A percentile compares a stretch with the other conserved stretches of the same genome.
Evolutionary conservation across 2,113 vertebrate species (phyloP).

Genomic region (Pituophis catenifer): DNA sequence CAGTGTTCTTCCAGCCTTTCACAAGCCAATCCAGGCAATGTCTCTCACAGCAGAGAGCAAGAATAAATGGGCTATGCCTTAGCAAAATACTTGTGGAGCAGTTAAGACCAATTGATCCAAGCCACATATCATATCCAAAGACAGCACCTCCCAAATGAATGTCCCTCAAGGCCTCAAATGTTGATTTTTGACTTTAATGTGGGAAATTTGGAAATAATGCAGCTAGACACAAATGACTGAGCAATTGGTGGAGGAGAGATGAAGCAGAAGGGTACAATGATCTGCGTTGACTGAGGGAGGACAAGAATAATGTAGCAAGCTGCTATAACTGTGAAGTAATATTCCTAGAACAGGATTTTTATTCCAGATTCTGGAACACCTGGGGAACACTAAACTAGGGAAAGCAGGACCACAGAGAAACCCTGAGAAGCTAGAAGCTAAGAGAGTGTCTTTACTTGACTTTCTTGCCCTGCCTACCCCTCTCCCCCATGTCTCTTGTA

Average conservation of each 20-base stretch:
- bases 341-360: neutral
- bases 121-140: neutral
- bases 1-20: neutral
- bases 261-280: neutral
- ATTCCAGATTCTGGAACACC: neutral
- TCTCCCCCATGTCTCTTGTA: neutral
- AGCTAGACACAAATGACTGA: neutral
- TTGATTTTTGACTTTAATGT: neutral
- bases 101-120: neutral
- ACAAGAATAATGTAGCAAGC: neutral
- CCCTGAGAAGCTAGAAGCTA: neutral
- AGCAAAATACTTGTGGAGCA: neutral
- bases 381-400: neutral
- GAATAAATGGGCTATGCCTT: neutral
- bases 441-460: neutral
- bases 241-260: neutral
- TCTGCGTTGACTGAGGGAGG: neutral
- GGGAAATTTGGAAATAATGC: neutral
- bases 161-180: neutral
- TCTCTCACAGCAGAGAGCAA: neutral
- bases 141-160: neutral
- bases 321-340: neutral
- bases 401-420: neutral
- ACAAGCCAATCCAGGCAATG: neutral
- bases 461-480: neutral